Evolutionary conservation across 2,113 vertebrate species (phyloP).

Genomic region (Galbula dea): DNA sequence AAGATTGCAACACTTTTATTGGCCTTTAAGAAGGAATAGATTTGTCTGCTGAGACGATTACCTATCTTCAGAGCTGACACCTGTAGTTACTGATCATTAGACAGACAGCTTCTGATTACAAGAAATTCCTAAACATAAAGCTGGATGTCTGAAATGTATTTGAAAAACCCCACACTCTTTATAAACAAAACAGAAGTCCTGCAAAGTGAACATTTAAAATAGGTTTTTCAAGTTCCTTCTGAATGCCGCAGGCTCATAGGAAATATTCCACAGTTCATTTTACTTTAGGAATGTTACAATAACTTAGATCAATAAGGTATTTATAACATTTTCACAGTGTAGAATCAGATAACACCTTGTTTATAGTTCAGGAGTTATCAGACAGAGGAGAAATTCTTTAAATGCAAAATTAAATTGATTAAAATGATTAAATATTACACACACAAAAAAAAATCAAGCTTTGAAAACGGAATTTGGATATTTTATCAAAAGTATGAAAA

Average conservation of each 20-base stretch:
- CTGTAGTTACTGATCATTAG: background rate
- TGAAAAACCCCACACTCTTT: background rate
- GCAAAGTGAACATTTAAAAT: background rate
- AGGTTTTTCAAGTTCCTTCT: background rate
- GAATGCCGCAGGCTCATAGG: background rate
- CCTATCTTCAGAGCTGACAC: background rate
- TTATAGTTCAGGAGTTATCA: background rate
- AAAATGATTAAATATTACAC: background rate
- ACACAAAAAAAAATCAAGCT: background rate
- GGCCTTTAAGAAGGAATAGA: background rate
- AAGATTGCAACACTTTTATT: conserved; percentile 4
- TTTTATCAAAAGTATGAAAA: background rate
- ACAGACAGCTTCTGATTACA: background rate
- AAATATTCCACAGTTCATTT: background rate
- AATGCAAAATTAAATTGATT: too few species aligned
- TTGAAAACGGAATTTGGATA: background rate
- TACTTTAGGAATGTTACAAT: background rate
- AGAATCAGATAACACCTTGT: background rate
- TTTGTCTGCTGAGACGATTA: background rate
- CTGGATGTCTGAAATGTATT: background rate
- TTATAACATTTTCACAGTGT: background rate
- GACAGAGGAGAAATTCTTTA: background rate
- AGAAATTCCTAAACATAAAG: background rate
- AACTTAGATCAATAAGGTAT: background rate
- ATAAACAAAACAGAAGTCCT: background rate